Evolutionary conservation across 2,888 invertebrate genomes (phyloP), one percentile per base, ranked within the genome.

Genomic region (Cheilosia impressa): DNA sequence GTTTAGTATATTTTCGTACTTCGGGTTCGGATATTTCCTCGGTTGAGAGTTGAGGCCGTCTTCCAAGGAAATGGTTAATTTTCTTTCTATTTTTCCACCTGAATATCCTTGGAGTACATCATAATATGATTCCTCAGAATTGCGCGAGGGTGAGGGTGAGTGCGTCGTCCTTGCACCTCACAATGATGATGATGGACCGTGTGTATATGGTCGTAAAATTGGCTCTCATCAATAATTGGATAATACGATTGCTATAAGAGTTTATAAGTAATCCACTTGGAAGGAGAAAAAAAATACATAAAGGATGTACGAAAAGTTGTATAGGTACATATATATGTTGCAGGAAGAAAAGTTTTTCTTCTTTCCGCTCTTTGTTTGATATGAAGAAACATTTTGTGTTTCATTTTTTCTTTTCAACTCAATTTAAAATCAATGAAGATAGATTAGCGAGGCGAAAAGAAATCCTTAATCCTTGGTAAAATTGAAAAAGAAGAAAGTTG

Each of bases 341-440:
- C 9, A 50, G 22, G 5, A 4, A 19, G 50, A 22, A 19, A 69
- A 77, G 52, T 22, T 63, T 57, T 62, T 41, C 7, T 19, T 19
- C 22, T 41, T n/a, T 31, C 57, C 15, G 52, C 31, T 31, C 31
- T 57, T 77, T 71, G 50, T 65, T 81, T 69, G 68, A 69, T 75
- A 43, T 34, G n/a, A 63, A 69, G 24, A 53, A 47, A 55, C 17
- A 62, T 80, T 73, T 58, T 55, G 34, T 38, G 58, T 22, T 9
- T 58, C 10, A 0, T 66, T 50, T 68, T 9, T 63, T n/a, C n/a
- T 63, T n/a, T 73, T 81, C 81, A 85, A 81, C 81, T 85, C 85
- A 85, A 85, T 81, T 85, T 85, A 72, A 81, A 85, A 81, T 85
- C 85, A 81, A 76, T 85, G 72, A 77, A 68, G 68, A 85, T 57